Base-by-base conservation (phyloP, 2,797 vertebrate genomes). In the Pipistrellus pipistrellus region DNA sequence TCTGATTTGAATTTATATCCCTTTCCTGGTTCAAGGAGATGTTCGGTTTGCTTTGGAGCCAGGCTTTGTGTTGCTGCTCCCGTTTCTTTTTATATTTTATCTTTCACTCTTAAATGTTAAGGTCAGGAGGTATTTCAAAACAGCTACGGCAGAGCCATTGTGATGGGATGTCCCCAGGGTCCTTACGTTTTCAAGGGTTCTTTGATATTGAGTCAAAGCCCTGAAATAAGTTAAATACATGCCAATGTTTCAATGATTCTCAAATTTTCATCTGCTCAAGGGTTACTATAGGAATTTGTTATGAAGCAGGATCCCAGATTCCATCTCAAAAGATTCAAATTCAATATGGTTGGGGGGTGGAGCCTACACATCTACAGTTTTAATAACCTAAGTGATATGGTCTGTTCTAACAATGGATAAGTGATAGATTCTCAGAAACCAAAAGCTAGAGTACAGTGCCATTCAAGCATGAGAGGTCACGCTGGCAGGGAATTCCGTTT, bases 61-160 rank as follows among this genome's bases (percentile, higher is more conserved):
- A 82, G 10, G 6, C 4, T 82, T 84, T 82, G 25, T 80, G 23
- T 69, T 62, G 20, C 4, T 73, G 30, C 6, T 32, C 51, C 53
- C n/a, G 44, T 41, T 48, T 32, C 5, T 48, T 81, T 71, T 86
- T 8, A 20, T 57, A 46, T 27, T 81, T 94, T 88, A 85, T 46
- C 82, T 80, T 85, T 86, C 32, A 68, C 7, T 83, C 11, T 32
- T 75, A 95, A 85, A 62, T 80, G 27, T 81, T 95, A 71, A 23
- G 51, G 92, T 73, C 27, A 72, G 21, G 92, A 30, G 23, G 23
- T 72, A 41, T n/a, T 89, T 93, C 76, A 89, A 94, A 95, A 64
- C 3, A 90, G 73, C 62, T 82, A 66, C 38, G 30, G 84, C 13
- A 41, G 77, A 72, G 3, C 23, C 59, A 72, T 44, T 23, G 12